A percentile compares a stretch with the other conserved stretches of the same genome.
Conservation (phyloP, 2,888 invertebrate genomes). For the Hypercompe scribonia region DNA sequence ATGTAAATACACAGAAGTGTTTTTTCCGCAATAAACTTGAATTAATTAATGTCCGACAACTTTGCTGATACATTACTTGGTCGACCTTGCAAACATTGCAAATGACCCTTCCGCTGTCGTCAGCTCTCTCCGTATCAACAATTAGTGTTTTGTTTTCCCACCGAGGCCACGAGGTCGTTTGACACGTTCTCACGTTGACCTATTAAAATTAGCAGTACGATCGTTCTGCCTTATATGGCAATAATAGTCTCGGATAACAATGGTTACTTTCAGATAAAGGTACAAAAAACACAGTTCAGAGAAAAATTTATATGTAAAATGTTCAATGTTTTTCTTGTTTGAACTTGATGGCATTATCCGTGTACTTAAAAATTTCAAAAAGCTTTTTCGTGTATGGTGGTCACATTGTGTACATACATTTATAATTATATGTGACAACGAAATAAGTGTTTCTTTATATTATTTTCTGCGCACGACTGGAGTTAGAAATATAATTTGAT, state of each 20-base stretch:
- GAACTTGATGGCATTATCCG: background rate
- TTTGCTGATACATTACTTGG: conserved; percentile 34
- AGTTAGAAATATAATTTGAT: background rate
- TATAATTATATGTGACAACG: too few relatives aligned
- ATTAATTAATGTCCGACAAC: conserved; percentile 19
- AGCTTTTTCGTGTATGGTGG: background rate
- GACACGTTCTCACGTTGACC: conserved; percentile 43
- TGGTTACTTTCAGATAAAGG: background rate
- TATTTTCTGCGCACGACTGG: background rate
- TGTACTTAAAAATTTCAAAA: background rate
- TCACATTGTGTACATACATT: background rate
- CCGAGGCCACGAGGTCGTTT: conserved; percentile 42
- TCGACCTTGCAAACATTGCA: conserved; percentile 32
- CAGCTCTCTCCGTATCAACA: conserved; percentile 38
- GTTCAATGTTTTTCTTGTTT: background rate
- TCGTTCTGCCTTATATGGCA: background rate
- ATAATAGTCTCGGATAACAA: background rate
- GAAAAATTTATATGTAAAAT: background rate
- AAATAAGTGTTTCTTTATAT: background rate
- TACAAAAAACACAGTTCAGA: background rate
- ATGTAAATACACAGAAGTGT: background rate
- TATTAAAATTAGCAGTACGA: conserved; percentile 5
- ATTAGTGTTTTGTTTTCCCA: conserved; percentile 42
- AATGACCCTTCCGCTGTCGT: conserved; percentile 48
- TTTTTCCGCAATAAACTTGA: conserved; percentile 7